Conservation (phyloP, 2,888 invertebrate genomes). For the Anaspis maculata region DNA sequence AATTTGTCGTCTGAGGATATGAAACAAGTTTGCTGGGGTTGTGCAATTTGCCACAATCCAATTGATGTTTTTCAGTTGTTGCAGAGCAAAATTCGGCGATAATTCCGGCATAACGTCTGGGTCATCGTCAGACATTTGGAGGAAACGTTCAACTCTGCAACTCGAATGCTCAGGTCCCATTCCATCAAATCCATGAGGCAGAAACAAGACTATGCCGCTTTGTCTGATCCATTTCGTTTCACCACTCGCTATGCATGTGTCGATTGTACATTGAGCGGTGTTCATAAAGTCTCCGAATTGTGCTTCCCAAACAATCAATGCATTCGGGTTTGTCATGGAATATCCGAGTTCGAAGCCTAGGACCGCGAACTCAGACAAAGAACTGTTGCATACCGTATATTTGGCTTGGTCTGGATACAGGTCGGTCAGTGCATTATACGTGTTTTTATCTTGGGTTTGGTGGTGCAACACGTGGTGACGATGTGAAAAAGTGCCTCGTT, state of each 20-base stretch:
- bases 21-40: conserved; percentile 93
- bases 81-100: conserved; percentile 69
- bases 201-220: conserved; percentile 65
- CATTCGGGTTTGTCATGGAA: conserved; percentile 66
- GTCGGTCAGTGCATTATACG: conserved; percentile 52
- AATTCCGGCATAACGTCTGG: conserved; percentile 88
- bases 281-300: conserved; percentile 84
- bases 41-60: conserved; percentile 94
- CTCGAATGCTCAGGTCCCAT: conserved; percentile 90
- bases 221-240: conserved; percentile 80
- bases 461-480: conserved; percentile 77
- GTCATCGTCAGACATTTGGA: conserved; percentile 94
- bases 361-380: conserved; percentile 49
- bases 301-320: conserved; percentile 73
- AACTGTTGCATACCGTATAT: conserved; percentile 75
- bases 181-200: conserved; percentile 74
- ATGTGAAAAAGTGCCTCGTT: conserved; percentile 70
- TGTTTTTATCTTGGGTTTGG: conserved; percentile 60
- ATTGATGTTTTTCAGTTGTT: conserved; percentile 94
- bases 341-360: conserved; percentile 76
- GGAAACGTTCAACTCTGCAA: conserved; percentile 78
- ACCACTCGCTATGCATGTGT: conserved; percentile 56
- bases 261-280: conserved; percentile 57
- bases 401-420: conserved; percentile 64
- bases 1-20: conserved; percentile 90